Evolutionary conservation across 2,797 vertebrate genomes (phyloP).

Genomic region (Helostoma temminkii): DNA sequence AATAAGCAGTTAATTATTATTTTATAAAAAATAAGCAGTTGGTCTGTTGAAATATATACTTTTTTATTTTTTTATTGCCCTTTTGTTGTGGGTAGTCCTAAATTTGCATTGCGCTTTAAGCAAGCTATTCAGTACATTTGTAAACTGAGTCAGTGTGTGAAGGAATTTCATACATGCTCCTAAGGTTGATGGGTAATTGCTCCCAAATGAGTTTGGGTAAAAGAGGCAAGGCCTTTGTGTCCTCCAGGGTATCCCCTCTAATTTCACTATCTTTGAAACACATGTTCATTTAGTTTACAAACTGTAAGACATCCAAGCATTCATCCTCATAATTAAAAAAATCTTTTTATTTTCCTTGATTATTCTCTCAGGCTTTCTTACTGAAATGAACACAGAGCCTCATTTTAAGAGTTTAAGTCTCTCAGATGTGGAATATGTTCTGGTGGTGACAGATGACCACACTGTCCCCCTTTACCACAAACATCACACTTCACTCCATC

Average conservation of each 20-base stretch:
- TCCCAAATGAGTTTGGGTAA: constrained; percentile 71
- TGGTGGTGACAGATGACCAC: constrained; percentile 40
- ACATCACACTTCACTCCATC: constrained; percentile 35
- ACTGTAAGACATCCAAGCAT: constrained; percentile 20
- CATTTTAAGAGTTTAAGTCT: constrained; percentile 22
- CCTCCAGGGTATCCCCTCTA: constrained; percentile 47
- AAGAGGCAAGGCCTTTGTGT: constrained; percentile 37
- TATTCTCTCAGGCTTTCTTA: constrained; percentile 17
- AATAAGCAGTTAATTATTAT: too few relatives aligned
- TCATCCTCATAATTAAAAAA: constrained; percentile 27
- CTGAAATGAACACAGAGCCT: constrained; percentile 13
- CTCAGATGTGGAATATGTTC: constrained; percentile 18
- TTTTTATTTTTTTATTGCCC: too few relatives aligned
- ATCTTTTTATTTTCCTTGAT: not conserved
- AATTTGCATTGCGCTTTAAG: constrained; percentile 24
- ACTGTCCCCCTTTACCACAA: constrained; percentile 6
- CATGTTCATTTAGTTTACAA: constrained; percentile 47
- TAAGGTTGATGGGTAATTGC: constrained; percentile 64
- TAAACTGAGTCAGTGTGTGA: constrained; percentile 45
- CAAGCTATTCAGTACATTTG: constrained; percentile 30
- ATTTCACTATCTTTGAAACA: constrained; percentile 66
- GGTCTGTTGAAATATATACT: too few relatives aligned
- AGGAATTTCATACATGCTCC: constrained; percentile 39
- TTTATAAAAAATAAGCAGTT: too few relatives aligned
- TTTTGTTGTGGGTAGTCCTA: not conserved